These are phyloP conservation scores for Papilio xuthus DNA, from an alignment of 1,140 invertebrate species.

Conservation along the genomic window DNA sequence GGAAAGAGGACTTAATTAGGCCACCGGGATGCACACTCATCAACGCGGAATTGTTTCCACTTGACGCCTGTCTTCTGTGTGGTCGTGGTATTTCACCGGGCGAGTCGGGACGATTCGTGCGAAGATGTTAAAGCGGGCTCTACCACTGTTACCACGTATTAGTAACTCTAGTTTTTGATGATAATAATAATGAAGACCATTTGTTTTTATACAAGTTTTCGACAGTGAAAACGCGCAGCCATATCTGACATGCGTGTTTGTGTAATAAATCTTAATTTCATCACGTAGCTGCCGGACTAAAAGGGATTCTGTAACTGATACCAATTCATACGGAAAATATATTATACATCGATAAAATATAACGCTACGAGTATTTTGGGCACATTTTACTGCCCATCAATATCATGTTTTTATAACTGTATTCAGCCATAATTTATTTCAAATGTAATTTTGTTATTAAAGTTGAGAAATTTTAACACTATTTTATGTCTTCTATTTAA, in stretches of 20 bases:
- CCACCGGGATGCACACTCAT: too few species aligned
- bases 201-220: neutral
- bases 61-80: too few species aligned
- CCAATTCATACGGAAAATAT: conserved; percentile 12
- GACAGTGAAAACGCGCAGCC: neutral
- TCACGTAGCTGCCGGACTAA: neutral
- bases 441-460: neutral
- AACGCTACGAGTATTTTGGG: neutral
- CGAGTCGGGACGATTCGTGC: too few species aligned
- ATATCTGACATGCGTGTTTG: neutral
- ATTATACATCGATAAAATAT: conserved; percentile 13
- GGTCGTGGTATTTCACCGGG: too few species aligned
- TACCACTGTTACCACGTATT: too few species aligned
- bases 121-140: too few species aligned
- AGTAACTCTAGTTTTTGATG: neutral
- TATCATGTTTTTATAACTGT: conserved; percentile 21
- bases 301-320: neutral
- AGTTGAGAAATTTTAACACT: neutral
- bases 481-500: neutral
- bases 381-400: conserved; percentile 13
- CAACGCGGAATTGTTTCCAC: too few species aligned
- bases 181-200: neutral
- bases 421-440: conserved; percentile 3
- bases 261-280: conserved; percentile 6
- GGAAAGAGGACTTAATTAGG: too few species aligned